Base-by-base conservation (phyloP, 2,113 vertebrate genomes). In the Arizona elegans region DNA sequence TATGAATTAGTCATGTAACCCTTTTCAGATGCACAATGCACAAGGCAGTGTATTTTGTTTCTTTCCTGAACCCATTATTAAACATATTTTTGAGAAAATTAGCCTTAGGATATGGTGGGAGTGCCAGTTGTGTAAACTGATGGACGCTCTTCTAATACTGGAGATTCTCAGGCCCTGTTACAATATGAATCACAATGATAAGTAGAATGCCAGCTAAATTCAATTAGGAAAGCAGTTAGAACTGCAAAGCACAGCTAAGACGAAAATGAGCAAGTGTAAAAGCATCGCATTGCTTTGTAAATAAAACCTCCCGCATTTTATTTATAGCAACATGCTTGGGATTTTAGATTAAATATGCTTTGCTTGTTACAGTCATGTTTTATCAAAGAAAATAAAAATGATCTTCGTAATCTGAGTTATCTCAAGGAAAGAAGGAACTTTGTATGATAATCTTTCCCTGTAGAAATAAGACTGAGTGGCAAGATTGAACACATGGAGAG, bases 261-360 rank as follows among this genome's bases (percentile, higher is more conserved):
- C 43, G 38, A 95, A 93, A 94, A 88, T n/a, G 9, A 87, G 21
- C 90, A 93, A 94, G 26, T n/a, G 29, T 58, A 21, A 29, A 89
- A 86, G 8, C 19, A 2, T 59, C 87, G 53, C 86, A 94, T 93
- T 11, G 92, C 87, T 62, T 87, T 59, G 90, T 93, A 92, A 53
- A 15, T 10, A 75, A 15, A 21, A 85, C 33, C 92, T 24, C 33
- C 90, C 43, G 8, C 38, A 85, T 75, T 38, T 29, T 89, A 47
- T 92, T 97, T 96, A 95, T 89, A 94, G 11, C n/a, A 94, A 85
- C 26, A 3, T 92, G 90, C 93, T 95, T 94, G 92, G 19, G 52
- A 92, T 85, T 65, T 29, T 10, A 94, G 38, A 55, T 50, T 92
- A 89, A 94, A 88, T 91, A 86, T 2, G 12, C 87, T 90, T 75